phyloP scores from a whole-genome alignment of 2,888 invertebrate genomes.

The Eristalis pertinax region DNA sequence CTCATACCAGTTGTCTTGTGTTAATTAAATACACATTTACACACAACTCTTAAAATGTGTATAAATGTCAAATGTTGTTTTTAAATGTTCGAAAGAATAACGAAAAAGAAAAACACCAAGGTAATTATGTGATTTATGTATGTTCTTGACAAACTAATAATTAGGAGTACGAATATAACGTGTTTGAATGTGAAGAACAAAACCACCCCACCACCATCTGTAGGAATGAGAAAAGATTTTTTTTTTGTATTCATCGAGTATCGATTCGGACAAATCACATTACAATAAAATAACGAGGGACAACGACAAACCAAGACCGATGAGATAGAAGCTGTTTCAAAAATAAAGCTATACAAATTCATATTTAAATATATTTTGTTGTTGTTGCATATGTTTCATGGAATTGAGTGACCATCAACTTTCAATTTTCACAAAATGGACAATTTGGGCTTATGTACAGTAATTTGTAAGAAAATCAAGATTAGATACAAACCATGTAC shows the following conservation, averaged over 20 bases:
- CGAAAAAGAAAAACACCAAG: background rate
- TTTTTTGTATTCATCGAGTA: background rate
- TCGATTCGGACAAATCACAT: constrained; percentile 39
- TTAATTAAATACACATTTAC: background rate
- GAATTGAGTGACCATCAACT: constrained; percentile 35
- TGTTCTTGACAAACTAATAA: background rate
- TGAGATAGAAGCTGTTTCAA: constrained; percentile 22
- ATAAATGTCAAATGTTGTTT: background rate
- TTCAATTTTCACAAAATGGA: constrained; percentile 14
- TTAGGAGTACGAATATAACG: background rate
- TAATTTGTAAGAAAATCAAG: background rate
- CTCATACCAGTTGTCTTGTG: background rate
- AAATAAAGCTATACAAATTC: constrained; percentile 9
- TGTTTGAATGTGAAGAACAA: background rate
- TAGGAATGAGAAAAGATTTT: background rate
- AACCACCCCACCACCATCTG: background rate
- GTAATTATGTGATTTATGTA: background rate
- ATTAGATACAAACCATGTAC: background rate
- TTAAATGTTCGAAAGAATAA: background rate
- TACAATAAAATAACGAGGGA: constrained; percentile 5
- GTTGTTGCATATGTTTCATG: background rate
- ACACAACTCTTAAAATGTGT: background rate
- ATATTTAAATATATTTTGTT: constrained; percentile 1
- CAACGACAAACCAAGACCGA: constrained; percentile 50
- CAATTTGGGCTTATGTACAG: background rate